Conservation (phyloP, 1,140 invertebrate species). For the Plodia interpunctella region DNA sequence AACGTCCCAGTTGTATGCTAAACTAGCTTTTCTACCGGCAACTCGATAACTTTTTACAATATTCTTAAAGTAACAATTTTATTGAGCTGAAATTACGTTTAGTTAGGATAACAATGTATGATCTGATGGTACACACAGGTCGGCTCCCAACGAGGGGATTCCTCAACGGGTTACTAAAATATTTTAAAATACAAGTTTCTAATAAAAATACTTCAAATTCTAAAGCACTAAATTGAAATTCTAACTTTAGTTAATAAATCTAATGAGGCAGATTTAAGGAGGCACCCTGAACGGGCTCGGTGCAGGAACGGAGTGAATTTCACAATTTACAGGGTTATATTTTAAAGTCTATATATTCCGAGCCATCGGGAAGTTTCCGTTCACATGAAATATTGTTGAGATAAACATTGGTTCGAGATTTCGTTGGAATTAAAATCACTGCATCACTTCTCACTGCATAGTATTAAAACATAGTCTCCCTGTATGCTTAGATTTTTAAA, state of each 20-base stretch:
- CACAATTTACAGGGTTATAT: not conserved
- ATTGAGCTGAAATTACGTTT: no score
- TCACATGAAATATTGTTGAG: not conserved
- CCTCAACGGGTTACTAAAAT: no score
- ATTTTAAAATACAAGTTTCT: not conserved
- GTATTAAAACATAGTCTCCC: no score
- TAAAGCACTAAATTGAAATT: not conserved
- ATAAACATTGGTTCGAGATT: not conserved
- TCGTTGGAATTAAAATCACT: not conserved
- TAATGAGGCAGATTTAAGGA: slow-evolving; percentile 2
- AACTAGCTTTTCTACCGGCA: no score
- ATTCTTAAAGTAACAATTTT: no score
- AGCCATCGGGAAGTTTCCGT: not conserved
- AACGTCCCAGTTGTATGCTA: no score
- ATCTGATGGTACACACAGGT: no score
- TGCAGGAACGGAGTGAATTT: not conserved
- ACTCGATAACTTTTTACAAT: no score
- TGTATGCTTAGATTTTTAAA: no score
- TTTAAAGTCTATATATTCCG: not conserved
- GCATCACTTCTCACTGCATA: no score
- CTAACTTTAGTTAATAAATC: not conserved
- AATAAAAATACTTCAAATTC: not conserved
- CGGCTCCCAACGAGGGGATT: no score
- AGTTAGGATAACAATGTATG: no score
- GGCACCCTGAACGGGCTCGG: not conserved